Percentiles rank a stretch among this genome's conserved stretches.
phyloP scores from a whole-genome alignment of 2,797 vertebrate genomes.

The Hydrolagus colliei region DNA sequence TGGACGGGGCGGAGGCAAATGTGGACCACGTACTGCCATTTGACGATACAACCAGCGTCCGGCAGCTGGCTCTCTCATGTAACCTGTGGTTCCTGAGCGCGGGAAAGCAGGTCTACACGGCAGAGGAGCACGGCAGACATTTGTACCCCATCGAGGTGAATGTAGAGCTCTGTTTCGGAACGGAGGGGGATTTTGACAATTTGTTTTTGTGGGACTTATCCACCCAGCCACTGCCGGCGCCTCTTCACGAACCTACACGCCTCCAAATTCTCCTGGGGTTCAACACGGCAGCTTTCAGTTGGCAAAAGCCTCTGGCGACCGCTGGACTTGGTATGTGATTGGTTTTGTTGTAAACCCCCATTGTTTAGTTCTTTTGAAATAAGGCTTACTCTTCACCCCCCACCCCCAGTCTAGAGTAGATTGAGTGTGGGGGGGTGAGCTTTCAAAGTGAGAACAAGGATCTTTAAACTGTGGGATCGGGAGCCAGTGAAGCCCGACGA shows the following conservation, averaged over 20 bases:
- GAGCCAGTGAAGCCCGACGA: too few species aligned
- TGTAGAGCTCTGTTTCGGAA: constrained; percentile 1
- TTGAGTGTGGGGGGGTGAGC: too few species aligned
- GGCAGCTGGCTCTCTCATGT: not conserved
- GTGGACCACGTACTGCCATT: not conserved
- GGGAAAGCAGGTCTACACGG: not conserved
- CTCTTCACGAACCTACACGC: constrained; percentile 21
- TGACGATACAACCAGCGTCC: not conserved
- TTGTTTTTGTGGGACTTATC: constrained; percentile 28
- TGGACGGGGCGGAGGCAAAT: not conserved
- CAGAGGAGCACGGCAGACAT: not conserved
- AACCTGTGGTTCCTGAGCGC: not conserved
- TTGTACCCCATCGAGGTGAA: constrained; percentile 24
- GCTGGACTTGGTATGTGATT: constrained; percentile 17
- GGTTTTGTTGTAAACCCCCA: not conserved
- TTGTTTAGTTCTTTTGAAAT: too few species aligned
- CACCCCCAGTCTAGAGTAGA: too few species aligned
- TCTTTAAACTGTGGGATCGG: too few species aligned
- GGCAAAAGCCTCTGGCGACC: constrained; percentile 22
- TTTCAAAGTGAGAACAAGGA: too few species aligned
- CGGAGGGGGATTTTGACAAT: not conserved
- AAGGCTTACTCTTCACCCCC: too few species aligned
- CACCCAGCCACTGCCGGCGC: constrained; percentile 22
- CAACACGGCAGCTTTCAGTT: constrained; percentile 22
- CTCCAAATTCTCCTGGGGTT: constrained; percentile 13